Evolutionary conservation across 2,113 vertebrate species (phyloP), one percentile per base, ranked within the genome.

Genomic region (Myiozetetes cayanensis): DNA sequence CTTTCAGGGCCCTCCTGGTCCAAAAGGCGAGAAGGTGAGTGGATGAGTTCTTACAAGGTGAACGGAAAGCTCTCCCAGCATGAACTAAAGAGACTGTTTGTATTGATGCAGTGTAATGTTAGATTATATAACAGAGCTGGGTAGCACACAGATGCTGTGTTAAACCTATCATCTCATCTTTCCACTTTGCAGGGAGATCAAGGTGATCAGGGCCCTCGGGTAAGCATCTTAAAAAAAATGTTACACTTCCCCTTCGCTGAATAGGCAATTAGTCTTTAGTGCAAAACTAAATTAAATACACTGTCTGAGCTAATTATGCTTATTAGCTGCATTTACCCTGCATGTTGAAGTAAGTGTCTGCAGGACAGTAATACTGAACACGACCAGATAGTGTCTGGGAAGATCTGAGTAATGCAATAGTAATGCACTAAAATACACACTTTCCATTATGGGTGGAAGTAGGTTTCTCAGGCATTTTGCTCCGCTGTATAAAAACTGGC

Each of bases 131-230:
- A 95, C 96, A 96, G 81, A 97, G 96, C 90, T 96, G 96, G 95
- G 82, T 94, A 91, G 95, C 94, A 96, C 72, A 89, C 95, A 91
- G 87, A 94, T 81, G 95, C 95, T 96, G 96, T 97, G 95, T 97
- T 98, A 97, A 98, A 96, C 95, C 96, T 98, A 71, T 97, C 92
- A 95, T 98, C 95, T 98, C 95, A 96, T 96, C 96, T 98, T 98
- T 96, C 97, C 97, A 88, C 96, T 97, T 98, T 97, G 90, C 98
- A 99, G 99, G 99, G 99, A 97, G 99, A 99, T 98, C 99, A 99
- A 98, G 99, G 99, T 91, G 99, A 99, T 98, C 99, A 99, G 97
- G 99, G 99, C 96, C 99, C 99, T 95, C 99, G 99, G 99, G 99
- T 99, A 99, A 98, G 99, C 97, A 97, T 97, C 96, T 98, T 97